Evolutionary conservation across 2,888 invertebrate genomes (phyloP).

Genomic region (Plebejus anna): DNA sequence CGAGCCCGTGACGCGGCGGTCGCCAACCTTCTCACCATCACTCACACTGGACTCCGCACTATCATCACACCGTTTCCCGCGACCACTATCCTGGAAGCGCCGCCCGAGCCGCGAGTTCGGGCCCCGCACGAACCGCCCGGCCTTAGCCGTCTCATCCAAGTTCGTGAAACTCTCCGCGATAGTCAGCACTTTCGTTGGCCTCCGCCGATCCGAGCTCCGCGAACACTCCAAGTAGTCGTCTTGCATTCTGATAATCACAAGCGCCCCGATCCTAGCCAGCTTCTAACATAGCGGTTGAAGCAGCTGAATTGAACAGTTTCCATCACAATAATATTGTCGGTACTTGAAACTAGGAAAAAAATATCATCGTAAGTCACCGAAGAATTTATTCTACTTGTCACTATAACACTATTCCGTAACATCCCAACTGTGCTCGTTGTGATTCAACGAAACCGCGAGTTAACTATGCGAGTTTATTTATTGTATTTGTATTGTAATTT

Average conservation of each 20-base stretch:
- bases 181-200: conserved; percentile 74
- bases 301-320: conserved; percentile 52
- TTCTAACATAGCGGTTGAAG: conserved; percentile 71
- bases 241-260: conserved; percentile 69
- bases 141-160: conserved; percentile 72
- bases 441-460: conserved; percentile 35
- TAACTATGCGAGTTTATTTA: conserved; percentile 43
- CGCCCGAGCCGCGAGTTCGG: conserved; percentile 67
- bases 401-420: conserved; percentile 65
- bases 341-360: conserved; percentile 65
- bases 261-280: conserved; percentile 60
- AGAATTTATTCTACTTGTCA: conserved; percentile 66
- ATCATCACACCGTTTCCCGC: conserved; percentile 68
- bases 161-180: conserved; percentile 78
- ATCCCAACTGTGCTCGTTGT: conserved; percentile 49
- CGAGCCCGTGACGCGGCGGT: conserved; percentile 69
- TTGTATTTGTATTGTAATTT: conserved; percentile 52
- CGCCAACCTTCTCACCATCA: conserved; percentile 71
- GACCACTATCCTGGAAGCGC: conserved; percentile 54
- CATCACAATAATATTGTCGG: conserved; percentile 55
- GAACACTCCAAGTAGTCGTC: conserved; percentile 64
- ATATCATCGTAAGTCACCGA: conserved; percentile 62
- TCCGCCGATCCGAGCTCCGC: conserved; percentile 70
- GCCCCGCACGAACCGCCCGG: conserved; percentile 68
- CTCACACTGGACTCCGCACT: conserved; percentile 76